Percentiles rank a stretch among this genome's conserved stretches.
Evolutionary conservation across 2,888 invertebrate genomes (phyloP).

Genomic region (Caenorhabditis doughertyi): DNA sequence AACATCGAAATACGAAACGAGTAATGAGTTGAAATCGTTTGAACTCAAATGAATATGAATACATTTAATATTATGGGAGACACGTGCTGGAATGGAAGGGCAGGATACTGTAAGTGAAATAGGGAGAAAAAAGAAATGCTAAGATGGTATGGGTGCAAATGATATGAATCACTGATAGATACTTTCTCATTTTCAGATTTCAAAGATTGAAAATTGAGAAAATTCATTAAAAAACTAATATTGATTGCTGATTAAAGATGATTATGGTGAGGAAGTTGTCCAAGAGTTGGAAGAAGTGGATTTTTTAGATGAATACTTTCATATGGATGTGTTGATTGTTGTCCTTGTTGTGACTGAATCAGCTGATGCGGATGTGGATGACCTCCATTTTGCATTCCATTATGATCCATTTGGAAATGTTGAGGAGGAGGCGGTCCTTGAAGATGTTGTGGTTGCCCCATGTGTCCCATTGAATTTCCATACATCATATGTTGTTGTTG

Average conservation of each 20-base stretch:
- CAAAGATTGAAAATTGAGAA: background rate
- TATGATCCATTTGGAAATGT: conserved; percentile 59
- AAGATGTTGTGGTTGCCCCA: conserved; percentile 33
- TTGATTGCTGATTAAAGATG: background rate
- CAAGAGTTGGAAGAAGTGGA: conserved; percentile 49
- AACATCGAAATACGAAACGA: background rate
- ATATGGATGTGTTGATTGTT: conserved; percentile 50
- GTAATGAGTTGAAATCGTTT: conserved; percentile 16
- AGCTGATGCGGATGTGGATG: conserved; percentile 34
- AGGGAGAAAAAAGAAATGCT: conserved; percentile 19
- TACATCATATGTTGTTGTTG: conserved; percentile 62
- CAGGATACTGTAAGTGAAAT: conserved; percentile 9
- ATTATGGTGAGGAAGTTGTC: conserved; percentile 52
- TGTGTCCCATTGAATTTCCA: conserved; percentile 38
- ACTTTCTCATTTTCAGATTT: background rate
- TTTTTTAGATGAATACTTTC: conserved; percentile 64
- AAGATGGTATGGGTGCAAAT: background rate
- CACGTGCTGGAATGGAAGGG: conserved; percentile 35
- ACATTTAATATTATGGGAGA: conserved; percentile 46
- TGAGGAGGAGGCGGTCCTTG: conserved; percentile 29
- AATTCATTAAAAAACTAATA: background rate
- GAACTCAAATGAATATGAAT: conserved; percentile 36
- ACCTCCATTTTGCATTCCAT: conserved; percentile 43
- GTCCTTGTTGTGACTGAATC: conserved; percentile 12
- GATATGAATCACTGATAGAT: conserved; percentile 14